Conservation (phyloP, 2,888 invertebrate species). For the Sericinus montela region DNA sequence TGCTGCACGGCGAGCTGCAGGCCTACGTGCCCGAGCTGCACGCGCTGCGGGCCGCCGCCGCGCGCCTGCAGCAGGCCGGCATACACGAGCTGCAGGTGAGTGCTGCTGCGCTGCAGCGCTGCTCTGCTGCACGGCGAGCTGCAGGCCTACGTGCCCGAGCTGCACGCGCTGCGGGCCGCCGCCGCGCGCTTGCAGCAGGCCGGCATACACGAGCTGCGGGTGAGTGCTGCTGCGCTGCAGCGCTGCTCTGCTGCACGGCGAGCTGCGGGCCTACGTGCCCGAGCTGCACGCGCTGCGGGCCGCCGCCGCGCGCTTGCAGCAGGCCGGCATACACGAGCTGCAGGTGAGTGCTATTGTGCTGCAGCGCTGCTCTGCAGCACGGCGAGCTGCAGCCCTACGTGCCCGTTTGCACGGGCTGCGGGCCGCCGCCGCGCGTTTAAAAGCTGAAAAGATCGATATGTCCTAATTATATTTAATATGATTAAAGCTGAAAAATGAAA, state of each 20-base stretch:
- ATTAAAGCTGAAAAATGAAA: too few species aligned
- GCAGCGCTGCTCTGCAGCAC: constrained; percentile 76
- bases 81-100: constrained; percentile 68
- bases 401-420: constrained; percentile 91
- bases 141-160: constrained; percentile 94
- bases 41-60: constrained; percentile 89
- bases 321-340: constrained; percentile 82
- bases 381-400: constrained; percentile 93
- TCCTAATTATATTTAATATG: too few species aligned
- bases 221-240: constrained; percentile 45
- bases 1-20: constrained; percentile 91
- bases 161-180: constrained; percentile 88
- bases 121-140: constrained; percentile 92
- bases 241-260: constrained; percentile 93
- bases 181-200: constrained; percentile 87
- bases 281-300: constrained; percentile 91
- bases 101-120: constrained; percentile 80
- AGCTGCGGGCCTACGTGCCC: constrained; percentile 94
- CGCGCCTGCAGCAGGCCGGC: constrained; percentile 85
- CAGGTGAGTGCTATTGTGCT: constrained; percentile 32
- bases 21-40: constrained; percentile 96
- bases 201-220: constrained; percentile 79
- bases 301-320: constrained; percentile 87
- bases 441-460: too few species aligned
- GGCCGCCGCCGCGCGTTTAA: constrained; percentile 87